phyloP scores from a whole-genome alignment of 1,140 invertebrate genomes.

The Yoshiicerus persimilis region DNA sequence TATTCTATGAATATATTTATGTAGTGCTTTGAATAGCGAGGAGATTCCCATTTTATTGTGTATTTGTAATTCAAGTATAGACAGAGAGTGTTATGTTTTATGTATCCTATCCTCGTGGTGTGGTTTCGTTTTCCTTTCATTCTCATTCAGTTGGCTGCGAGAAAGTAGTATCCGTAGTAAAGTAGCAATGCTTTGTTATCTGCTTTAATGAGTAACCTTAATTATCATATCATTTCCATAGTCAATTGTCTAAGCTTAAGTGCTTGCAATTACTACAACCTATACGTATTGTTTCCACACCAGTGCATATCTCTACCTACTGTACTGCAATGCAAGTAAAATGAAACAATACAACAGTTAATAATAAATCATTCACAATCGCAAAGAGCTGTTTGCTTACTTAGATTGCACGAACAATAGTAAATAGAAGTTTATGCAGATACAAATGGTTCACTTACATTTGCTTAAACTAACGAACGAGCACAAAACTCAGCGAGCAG shows the following conservation, averaged over 20 bases:
- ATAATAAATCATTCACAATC: neutral
- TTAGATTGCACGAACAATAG: neutral
- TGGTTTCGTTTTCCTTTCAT: neutral
- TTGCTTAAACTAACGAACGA: neutral
- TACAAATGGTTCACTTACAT: neutral
- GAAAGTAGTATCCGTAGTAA: no score
- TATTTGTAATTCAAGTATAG: no score
- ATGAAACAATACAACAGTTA: neutral
- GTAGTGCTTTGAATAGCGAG: neutral
- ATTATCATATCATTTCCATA: neutral
- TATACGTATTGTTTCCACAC: neutral
- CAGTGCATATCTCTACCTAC: no score
- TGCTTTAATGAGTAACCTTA: neutral
- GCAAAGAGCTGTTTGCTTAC: neutral
- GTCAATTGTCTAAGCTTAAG: neutral
- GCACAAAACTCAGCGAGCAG: neutral
- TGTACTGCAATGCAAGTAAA: no score
- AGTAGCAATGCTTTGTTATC: neutral
- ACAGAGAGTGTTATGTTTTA: neutral
- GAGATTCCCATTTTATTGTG: no score
- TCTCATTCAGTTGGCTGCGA: neutral
- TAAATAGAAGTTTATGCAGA: neutral
- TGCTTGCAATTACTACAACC: neutral
- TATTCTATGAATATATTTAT: neutral
- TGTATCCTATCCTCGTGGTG: neutral